Conservation (phyloP, 2,113 vertebrate genomes). For the Elgaria multicarinata region DNA sequence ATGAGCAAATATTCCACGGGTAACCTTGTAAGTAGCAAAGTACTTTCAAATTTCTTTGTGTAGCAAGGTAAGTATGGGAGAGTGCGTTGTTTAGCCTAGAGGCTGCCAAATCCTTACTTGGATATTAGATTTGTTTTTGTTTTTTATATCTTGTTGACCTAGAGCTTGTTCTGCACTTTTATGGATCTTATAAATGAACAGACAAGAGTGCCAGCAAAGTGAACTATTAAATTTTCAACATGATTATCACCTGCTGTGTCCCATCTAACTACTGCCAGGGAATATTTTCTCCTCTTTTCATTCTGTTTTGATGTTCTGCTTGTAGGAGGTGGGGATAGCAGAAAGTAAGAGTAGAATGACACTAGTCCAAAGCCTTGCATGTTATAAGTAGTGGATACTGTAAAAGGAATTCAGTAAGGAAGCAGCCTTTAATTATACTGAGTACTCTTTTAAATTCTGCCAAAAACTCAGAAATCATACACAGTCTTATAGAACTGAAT, state of each 20-base stretch:
- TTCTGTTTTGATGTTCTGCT: background rate
- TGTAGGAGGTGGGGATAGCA: background rate
- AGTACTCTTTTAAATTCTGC: background rate
- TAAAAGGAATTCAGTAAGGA: background rate
- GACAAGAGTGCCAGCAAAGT: slow-evolving; percentile 5
- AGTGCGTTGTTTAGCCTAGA: background rate
- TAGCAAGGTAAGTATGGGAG: background rate
- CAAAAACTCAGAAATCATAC: background rate
- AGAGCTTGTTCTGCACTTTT: background rate
- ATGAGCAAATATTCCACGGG: background rate
- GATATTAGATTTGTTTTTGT: background rate
- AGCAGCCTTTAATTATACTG: background rate
- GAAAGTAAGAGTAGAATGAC: background rate
- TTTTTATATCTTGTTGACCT: background rate
- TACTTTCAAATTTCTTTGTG: background rate
- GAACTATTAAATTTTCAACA: slow-evolving; percentile 35
- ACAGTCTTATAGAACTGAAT: background rate
- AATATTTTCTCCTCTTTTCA: background rate
- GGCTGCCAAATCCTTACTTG: background rate
- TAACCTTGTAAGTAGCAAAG: background rate
- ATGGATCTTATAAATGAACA: background rate
- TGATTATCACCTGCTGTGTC: background rate
- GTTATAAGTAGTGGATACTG: background rate
- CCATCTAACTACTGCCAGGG: background rate
- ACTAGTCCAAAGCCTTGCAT: background rate